A percentile compares a stretch with the other conserved stretches of the same genome.
Evolutionary conservation across 1,140 invertebrate species (phyloP).

Genomic region (Bombyx mori): DNA sequence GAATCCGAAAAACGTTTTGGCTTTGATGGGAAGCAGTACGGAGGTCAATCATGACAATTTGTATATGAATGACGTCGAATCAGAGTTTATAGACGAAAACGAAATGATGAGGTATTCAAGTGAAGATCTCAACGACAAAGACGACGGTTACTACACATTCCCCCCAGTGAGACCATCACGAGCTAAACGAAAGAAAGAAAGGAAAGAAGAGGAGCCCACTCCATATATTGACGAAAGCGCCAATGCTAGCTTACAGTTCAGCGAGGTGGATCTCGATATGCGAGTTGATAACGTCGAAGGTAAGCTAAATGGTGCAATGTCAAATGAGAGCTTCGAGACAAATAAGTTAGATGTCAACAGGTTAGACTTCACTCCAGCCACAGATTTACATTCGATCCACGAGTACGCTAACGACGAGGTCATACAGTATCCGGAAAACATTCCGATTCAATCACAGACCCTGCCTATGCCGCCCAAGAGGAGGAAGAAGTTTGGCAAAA

Average conservation of each 20-base stretch:
- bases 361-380: constrained; percentile 31
- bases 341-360: not conserved
- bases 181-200: constrained; percentile 65
- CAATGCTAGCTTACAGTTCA: constrained; percentile 56
- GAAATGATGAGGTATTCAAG: constrained; percentile 46
- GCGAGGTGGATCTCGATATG: constrained; percentile 49
- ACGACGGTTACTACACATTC: constrained; percentile 69
- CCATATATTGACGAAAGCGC: constrained; percentile 58
- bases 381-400: constrained; percentile 54
- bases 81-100: constrained; percentile 51
- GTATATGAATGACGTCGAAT: constrained; percentile 49
- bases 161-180: constrained; percentile 64
- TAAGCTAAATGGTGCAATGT: constrained; percentile 20
- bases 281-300: constrained; percentile 37
- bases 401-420: constrained; percentile 58
- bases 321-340: constrained; percentile 10
- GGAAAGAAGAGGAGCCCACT: constrained; percentile 58
- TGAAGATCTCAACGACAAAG: constrained; percentile 60
- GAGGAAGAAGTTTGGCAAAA: constrained; percentile 44
- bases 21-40: constrained; percentile 68
- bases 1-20: constrained; percentile 75
- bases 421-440: constrained; percentile 62
- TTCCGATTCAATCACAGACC: constrained; percentile 62
- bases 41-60: constrained; percentile 42
- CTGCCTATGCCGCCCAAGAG: constrained; percentile 58